A percentile compares a stretch with the other conserved stretches of the same genome.
These are phyloP conservation scores for Drosophila truncata DNA, from an alignment of 1,140 invertebrate genomes.

Conservation along the genomic window DNA sequence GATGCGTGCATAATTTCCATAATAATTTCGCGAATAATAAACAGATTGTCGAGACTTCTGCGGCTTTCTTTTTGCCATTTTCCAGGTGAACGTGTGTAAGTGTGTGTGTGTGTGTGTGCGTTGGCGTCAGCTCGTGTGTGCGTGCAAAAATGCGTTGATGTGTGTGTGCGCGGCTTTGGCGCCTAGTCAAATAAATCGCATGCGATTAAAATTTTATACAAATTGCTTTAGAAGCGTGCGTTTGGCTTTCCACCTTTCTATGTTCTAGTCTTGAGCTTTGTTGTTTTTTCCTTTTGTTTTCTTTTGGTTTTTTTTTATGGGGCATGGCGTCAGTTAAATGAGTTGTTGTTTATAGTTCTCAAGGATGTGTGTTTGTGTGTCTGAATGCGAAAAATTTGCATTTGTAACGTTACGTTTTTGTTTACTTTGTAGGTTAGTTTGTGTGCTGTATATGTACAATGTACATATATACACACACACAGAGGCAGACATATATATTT, in stretches of 20 bases:
- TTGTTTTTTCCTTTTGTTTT: slow-evolving; percentile 25
- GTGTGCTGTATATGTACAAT: slow-evolving; percentile 48
- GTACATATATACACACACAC: slow-evolving; percentile 42
- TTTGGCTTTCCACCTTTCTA: slow-evolving; percentile 47
- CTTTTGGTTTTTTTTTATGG: slow-evolving; percentile 47
- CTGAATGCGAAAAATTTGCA: slow-evolving; percentile 68
- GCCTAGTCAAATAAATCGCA: slow-evolving; percentile 76
- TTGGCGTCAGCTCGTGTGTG: slow-evolving; percentile 19
- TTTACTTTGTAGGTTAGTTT: slow-evolving; percentile 82
- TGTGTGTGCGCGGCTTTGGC: slow-evolving; percentile 38
- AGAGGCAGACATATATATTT: slow-evolving; percentile 51
- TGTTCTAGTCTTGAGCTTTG: slow-evolving; percentile 39
- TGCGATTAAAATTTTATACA: slow-evolving; percentile 75
- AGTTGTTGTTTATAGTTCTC: slow-evolving; percentile 77
- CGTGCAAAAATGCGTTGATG: slow-evolving; percentile 14
- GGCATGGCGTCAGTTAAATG: slow-evolving; percentile 67
- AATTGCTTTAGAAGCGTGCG: slow-evolving; percentile 52
- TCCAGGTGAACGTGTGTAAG: slow-evolving; percentile 22
- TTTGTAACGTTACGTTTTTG: slow-evolving; percentile 76
- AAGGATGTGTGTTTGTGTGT: slow-evolving; percentile 21
- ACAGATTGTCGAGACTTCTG: slow-evolving; percentile 2
- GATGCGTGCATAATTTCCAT: slow-evolving; percentile 15
- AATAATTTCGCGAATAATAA: slow-evolving; percentile 29
- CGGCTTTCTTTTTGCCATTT: slow-evolving; percentile 10
- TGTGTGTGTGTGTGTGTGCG: slow-evolving; percentile 10